Conservation (phyloP, 2,113 vertebrate species). For the Petrocephalus zakoni region DNA sequence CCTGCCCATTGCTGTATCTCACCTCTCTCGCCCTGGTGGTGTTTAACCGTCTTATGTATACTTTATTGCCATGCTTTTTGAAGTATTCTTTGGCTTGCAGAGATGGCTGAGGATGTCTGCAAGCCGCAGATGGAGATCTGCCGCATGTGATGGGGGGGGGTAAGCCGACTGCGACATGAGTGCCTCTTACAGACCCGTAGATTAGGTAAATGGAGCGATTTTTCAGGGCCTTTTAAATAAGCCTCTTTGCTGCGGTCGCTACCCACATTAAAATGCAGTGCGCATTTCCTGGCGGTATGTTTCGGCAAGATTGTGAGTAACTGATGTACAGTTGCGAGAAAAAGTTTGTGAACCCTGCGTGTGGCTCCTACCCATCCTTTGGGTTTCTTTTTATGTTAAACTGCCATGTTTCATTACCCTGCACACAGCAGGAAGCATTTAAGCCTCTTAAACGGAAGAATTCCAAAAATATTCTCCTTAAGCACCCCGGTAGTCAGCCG, state of each 20-base stretch:
- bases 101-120: not conserved
- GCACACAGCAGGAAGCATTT: slow-evolving; percentile 22
- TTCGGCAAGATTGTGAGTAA: slow-evolving; percentile 28
- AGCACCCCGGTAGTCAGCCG: not conserved
- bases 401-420: slow-evolving; percentile 35
- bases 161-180: not conserved
- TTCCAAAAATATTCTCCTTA: not conserved
- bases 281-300: not conserved
- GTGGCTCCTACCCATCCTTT: slow-evolving; percentile 38
- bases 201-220: slow-evolving; percentile 5
- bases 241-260: not conserved
- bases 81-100: not conserved
- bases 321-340: slow-evolving; percentile 14
- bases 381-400: slow-evolving; percentile 30
- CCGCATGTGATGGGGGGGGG: not conserved
- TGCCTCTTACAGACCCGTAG: not conserved
- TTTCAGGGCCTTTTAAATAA: not conserved
- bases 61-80: not conserved
- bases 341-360: slow-evolving; percentile 13
- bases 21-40: not conserved
- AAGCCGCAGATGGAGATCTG: not conserved
- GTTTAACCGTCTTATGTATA: not conserved
- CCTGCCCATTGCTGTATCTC: not conserved
- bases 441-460: slow-evolving; percentile 12
- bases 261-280: slow-evolving; percentile 5